Conservation (phyloP, 2,797 vertebrate genomes). For the Chrysolophus pictus region DNA sequence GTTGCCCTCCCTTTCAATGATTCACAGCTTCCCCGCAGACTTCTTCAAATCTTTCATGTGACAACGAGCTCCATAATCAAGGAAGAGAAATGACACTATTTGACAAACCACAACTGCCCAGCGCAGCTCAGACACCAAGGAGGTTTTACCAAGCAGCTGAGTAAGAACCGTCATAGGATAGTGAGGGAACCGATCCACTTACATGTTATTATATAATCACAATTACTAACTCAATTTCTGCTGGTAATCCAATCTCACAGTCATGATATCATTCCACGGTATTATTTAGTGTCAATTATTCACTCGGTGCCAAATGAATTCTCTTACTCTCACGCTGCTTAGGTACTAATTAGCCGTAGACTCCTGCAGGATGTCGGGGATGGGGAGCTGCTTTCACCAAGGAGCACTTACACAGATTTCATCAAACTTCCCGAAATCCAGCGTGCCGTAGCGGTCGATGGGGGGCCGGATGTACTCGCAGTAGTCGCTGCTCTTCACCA, state of each 20-base stretch:
- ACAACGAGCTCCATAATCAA: neutral
- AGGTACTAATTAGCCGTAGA: neutral
- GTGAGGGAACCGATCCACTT: neutral
- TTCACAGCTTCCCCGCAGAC: neutral
- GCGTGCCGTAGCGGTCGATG: constrained; percentile 90
- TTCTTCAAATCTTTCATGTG: neutral
- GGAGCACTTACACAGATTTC: constrained; percentile 90
- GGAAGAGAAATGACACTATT: neutral
- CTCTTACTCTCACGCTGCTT: accelerated
- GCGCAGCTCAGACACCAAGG: neutral
- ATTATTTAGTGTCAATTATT: neutral
- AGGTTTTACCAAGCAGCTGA: neutral
- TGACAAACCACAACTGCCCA: neutral
- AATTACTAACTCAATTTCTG: neutral
- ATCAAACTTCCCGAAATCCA: constrained; percentile 93
- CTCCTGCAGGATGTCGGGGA: accelerated
- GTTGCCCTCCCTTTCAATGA: neutral
- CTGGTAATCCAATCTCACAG: neutral
- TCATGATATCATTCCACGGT: neutral
- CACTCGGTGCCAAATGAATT: neutral
- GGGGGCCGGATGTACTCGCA: constrained; percentile 94
- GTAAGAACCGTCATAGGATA: neutral
- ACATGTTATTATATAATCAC: neutral
- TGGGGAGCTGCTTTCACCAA: accelerated
- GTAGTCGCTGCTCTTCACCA: constrained; percentile 90